Base-by-base conservation (phyloP, 1,140 invertebrate genomes). In the Drosophila carrolli region DNA sequence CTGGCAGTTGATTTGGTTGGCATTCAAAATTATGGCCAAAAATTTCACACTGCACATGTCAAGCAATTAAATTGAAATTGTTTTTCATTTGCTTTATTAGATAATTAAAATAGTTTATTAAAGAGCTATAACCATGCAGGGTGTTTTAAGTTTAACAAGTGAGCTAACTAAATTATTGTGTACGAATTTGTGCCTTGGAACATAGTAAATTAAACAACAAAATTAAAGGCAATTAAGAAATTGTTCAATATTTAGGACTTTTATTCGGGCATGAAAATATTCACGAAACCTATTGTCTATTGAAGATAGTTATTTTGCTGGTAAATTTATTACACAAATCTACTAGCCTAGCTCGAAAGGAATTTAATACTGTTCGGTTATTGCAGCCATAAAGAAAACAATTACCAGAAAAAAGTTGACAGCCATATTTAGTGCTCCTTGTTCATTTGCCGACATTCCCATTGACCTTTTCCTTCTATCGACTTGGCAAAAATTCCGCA, bases 1-100 rank as follows among this genome's bases (percentile, higher is more conserved):
- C 41, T 75, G 72, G 72, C 72, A 63, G 51, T 75, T 62, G 60
- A 43, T 66, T 51, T 50, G 51, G 40, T 16, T 16, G 53, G 35
- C 53, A 58, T 57, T 19, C 16, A 56, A 75, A 56, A 55, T 75
- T 75, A 75, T 75, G 19, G 29, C 35, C 44, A 37, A 50, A 56
- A 75, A 75, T 71, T 71, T 41, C 44, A 58, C 67, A 46, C 65
- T 70, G 16, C 35, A 35, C 46, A 46, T 66, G 67, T 70, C 50
- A 35, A 58, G 44, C 70, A 75, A 65, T 75, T 63, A 63, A 57
- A 65, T 65, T 40, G n/a, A 35, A 75, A 75, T 75, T 43, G 72
- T 57, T 56, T 57, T 65, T 46, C 38, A 75, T 51, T 75, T 16
- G 37, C 13, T 48, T 57, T 70, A 71, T 48, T 71, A 47, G 41